Evolutionary conservation across 2,797 vertebrate genomes (phyloP), one percentile per base, ranked within the genome.

Genomic region (Scleropages formosus): DNA sequence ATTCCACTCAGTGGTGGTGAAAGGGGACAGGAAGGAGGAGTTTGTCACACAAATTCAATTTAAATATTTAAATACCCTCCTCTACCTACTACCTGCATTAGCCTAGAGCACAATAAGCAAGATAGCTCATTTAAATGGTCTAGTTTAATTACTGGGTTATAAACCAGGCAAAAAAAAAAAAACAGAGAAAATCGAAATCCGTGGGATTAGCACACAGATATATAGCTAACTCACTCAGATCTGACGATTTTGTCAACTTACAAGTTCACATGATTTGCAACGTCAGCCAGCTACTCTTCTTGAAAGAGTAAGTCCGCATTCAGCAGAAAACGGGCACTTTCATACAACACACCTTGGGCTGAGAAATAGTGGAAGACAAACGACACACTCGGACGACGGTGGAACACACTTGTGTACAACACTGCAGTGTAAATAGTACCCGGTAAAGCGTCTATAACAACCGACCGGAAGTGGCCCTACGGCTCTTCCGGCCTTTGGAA

Each of bases 381-480:
- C 39, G 22, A 39, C n/a, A 47, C 31, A 61, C 39, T 44, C 56
- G 27, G 18, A 13, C 18, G n/a, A 46, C 1, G n/a, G 61, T n/a
- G 31, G 9, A 12, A 46, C 16, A 31, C 0, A 12, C 10, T 8
- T 20, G 1, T 16, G n/a, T 9, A 24, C n/a, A 61, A 73, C 4
- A 18, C 46, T 51, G 22, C 51, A 10, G 24, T 63, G 39, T 4
- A 39, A 39, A 64, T 27, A 68, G 24, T 39, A 60, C 15, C 26
- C 18, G 0, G 22, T 66, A 66, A 76, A 88, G 90, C 89, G 89
- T 90, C 90, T 88, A 80, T 92, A 76, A 86, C 90, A 92, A 85
- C 83, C 82, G 92, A 85, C 83, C 61, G 85, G 82, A 89, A 82
- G 82, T 80, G 83, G 0, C 61, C 75, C 0, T 4, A 31, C 79